Percentiles rank a stretch among this genome's conserved stretches.
These are phyloP conservation scores for Candidula unifasciata DNA, from an alignment of 2,888 invertebrate genomes.

Conservation along the genomic window DNA sequence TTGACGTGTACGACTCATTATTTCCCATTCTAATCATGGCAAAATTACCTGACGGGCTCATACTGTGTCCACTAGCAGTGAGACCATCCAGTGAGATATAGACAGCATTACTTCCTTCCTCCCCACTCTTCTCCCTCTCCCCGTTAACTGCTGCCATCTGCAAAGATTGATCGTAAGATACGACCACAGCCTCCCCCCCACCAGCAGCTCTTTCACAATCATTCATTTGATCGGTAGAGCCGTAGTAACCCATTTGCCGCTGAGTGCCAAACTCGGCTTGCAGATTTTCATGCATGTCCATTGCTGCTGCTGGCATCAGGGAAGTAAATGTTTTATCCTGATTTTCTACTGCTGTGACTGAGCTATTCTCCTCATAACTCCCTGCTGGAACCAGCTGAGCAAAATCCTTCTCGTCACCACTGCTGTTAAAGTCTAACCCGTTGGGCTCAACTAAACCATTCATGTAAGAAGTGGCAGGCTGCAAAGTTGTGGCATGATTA, in stretches of 20 bases:
- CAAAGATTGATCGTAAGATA: conserved; percentile 39
- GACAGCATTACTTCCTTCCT: conserved; percentile 11
- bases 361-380: conserved; percentile 40
- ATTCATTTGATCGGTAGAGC: conserved; percentile 13
- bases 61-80: background rate
- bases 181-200: background rate
- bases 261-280: conserved; percentile 23
- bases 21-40: conserved; percentile 24
- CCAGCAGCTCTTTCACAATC: background rate
- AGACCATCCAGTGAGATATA: conserved; percentile 44
- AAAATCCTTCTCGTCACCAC: conserved; percentile 50
- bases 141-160: conserved; percentile 33
- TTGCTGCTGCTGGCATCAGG: conserved; percentile 45
- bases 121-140: conserved; percentile 9
- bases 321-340: conserved; percentile 49
- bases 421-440: conserved; percentile 40
- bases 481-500: background rate
- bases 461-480: conserved; percentile 33
- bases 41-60: background rate
- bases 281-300: conserved; percentile 35
- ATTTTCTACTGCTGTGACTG: background rate
- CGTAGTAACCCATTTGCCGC: conserved; percentile 43
- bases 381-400: conserved; percentile 51
- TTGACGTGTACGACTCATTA: conserved; percentile 13
- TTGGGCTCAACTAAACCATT: conserved; percentile 45